Percentiles rank a stretch among this genome's conserved stretches.
Evolutionary conservation across 2,888 invertebrate species (phyloP).

Genomic region (Rutpela maculata): DNA sequence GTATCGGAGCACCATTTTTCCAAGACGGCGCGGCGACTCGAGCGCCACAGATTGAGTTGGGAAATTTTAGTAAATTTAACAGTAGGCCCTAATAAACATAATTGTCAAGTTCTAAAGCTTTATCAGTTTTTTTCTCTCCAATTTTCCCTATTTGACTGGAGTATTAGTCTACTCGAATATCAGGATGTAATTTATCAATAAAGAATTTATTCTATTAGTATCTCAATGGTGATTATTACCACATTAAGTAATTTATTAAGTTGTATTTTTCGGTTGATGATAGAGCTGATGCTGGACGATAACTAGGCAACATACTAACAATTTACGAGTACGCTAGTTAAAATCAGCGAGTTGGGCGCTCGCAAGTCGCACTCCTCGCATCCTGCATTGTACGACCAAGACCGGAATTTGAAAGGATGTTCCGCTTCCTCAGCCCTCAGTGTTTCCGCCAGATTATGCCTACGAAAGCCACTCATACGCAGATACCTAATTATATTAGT

Average conservation of each 20-base stretch:
- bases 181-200: no score
- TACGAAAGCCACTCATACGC: constrained; percentile 59
- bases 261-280: constrained; percentile 49
- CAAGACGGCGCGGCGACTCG: no score
- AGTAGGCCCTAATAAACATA: no score
- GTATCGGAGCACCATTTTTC: no score
- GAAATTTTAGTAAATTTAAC: no score
- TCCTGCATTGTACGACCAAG: constrained; percentile 61
- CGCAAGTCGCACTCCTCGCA: constrained; percentile 56
- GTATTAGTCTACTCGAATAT: no score
- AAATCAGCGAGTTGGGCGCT: neutral
- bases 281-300: constrained; percentile 49
- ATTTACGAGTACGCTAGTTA: constrained; percentile 61
- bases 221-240: no score
- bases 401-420: constrained; percentile 63
- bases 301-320: constrained; percentile 56
- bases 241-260: constrained; percentile 35
- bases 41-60: no score
- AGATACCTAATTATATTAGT: constrained; percentile 60
- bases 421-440: constrained; percentile 63
- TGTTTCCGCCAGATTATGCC: constrained; percentile 63
- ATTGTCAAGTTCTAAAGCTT: no score
- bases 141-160: no score
- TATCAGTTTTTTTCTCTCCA: no score
- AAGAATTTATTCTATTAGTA: no score